Evolutionary conservation across 2,113 vertebrate species (phyloP).

Genomic region (Pangasianodon hypophthalmus): DNA sequence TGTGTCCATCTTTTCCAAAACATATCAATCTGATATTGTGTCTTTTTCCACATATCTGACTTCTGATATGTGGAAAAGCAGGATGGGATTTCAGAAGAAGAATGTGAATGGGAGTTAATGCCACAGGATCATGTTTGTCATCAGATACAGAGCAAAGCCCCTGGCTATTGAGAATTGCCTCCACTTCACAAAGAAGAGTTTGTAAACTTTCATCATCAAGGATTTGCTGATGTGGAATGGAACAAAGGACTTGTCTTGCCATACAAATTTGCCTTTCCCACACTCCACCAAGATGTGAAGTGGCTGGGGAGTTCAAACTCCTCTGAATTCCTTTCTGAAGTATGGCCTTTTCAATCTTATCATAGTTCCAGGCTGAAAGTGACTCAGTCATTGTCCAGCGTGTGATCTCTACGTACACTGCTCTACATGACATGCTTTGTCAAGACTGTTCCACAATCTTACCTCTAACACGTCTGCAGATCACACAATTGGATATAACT

Average conservation of each 20-base stretch:
- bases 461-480: neutral
- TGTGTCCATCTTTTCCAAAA: neutral
- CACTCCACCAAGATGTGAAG: neutral
- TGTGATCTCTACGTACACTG: neutral
- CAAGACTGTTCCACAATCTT: neutral
- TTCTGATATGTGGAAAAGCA: neutral
- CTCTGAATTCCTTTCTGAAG: neutral
- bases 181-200: neutral
- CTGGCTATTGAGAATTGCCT: neutral
- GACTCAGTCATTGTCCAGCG: neutral
- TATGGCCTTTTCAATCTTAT: conserved; percentile 4
- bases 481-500: conserved; percentile 4
- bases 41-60: neutral
- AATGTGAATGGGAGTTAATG: neutral
- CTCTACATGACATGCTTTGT: conserved; percentile 1
- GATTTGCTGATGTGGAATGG: neutral
- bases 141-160: neutral
- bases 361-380: neutral
- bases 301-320: neutral
- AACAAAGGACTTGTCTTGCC: neutral
- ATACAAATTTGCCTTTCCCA: neutral
- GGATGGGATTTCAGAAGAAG: neutral
- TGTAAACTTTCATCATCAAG: neutral
- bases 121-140: neutral
- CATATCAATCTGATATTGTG: neutral